A percentile compares a stretch with the other conserved stretches of the same genome.
Evolutionary conservation across 2,797 vertebrate species (phyloP).

Genomic region (Mycteria americana): DNA sequence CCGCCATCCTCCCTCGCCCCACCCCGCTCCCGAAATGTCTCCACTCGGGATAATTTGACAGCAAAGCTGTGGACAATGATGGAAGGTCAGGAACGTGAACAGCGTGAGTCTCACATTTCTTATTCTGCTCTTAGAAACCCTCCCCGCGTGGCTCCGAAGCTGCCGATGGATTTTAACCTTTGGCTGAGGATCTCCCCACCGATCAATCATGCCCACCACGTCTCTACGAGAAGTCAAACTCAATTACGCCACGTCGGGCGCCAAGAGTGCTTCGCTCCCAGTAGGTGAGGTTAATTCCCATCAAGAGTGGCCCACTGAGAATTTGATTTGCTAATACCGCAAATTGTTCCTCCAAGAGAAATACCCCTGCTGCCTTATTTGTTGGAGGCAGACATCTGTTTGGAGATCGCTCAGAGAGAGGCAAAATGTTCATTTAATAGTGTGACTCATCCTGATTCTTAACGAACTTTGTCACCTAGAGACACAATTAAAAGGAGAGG

Average conservation of each 20-base stretch:
- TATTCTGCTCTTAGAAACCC: neutral
- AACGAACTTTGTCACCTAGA: neutral
- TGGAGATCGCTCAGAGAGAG: neutral
- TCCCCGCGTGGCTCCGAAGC: fast-evolving
- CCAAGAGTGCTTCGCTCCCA: neutral
- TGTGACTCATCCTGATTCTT: neutral
- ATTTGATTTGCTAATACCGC: slow-evolving; percentile 25
- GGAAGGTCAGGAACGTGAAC: fast-evolving
- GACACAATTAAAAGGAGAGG: neutral
- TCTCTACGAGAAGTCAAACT: neutral
- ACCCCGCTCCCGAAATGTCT: fast-evolving
- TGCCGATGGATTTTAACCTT: neutral
- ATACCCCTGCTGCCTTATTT: neutral
- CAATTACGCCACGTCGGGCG: fast-evolving
- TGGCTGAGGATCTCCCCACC: neutral
- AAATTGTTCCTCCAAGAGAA: slow-evolving; percentile 33
- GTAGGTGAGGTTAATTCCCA: slow-evolving; percentile 46
- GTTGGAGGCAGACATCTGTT: neutral
- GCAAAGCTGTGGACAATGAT: neutral
- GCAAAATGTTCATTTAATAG: neutral
- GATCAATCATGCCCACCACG: neutral
- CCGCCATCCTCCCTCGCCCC: neutral
- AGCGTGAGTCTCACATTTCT: neutral
- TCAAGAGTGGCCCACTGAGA: neutral
- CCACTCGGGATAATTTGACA: neutral